These are phyloP conservation scores for Teleopsis dalmanni DNA, from an alignment of 1,140 invertebrate genomes.

Conservation along the genomic window DNA sequence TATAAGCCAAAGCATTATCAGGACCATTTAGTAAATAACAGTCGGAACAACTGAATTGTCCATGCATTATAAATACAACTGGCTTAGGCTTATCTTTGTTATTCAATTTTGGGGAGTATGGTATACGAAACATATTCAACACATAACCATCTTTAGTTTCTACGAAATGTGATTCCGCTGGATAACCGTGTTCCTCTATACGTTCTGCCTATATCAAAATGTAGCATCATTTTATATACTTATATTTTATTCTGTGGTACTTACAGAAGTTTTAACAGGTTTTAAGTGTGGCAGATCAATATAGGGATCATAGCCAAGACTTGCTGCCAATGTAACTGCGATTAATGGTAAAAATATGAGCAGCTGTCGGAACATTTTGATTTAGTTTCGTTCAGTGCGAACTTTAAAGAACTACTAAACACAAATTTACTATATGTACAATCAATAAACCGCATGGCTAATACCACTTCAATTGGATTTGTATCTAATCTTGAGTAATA, in stretches of 20 bases:
- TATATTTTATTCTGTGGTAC: not conserved
- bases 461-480: no score
- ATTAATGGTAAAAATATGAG: not conserved
- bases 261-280: conserved; percentile 19
- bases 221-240: not conserved
- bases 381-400: no score
- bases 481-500: no score
- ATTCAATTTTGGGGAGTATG: conserved; percentile 28
- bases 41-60: conserved; percentile 65
- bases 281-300: conserved; percentile 31
- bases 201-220: conserved; percentile 25
- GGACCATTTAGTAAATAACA: conserved; percentile 67
- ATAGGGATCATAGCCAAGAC: conserved; percentile 21
- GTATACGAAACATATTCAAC: conserved; percentile 48
- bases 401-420: no score
- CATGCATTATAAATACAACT: conserved; percentile 65
- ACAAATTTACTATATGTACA: no score
- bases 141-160: conserved; percentile 50
- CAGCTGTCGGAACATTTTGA: not conserved
- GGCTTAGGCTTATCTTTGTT: conserved; percentile 25
- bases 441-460: no score
- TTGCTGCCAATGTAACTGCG: not conserved
- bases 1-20: conserved; percentile 48
- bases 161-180: conserved; percentile 49
- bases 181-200: conserved; percentile 46